A percentile compares a stretch with the other conserved stretches of the same genome.
phyloP scores from a whole-genome alignment of 2,797 vertebrate species.

The Catharus ustulatus region DNA sequence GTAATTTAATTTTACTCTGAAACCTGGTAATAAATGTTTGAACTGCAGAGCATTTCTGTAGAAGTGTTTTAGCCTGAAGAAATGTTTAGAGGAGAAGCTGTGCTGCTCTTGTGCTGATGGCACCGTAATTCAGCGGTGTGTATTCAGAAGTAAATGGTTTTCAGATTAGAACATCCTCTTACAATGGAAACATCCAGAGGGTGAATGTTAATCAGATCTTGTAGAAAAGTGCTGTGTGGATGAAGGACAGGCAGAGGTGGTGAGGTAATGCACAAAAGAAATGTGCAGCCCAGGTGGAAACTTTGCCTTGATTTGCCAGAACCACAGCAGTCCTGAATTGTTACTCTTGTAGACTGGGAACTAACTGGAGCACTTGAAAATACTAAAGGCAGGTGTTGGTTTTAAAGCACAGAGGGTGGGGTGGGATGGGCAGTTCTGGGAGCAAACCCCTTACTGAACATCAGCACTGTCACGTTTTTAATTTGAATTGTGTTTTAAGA shows the following conservation, averaged over 20 bases:
- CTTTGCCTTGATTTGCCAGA: neutral
- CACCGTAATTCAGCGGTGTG: neutral
- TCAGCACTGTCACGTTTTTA: neutral
- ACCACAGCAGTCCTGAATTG: neutral
- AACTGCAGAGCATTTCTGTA: neutral
- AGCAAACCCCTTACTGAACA: neutral
- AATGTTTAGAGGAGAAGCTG: slow-evolving; percentile 25
- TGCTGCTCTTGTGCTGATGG: neutral
- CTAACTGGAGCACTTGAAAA: neutral
- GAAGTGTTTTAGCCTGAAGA: neutral
- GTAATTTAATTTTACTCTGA: slow-evolving; percentile 28
- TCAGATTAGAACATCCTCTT: slow-evolving; percentile 33
- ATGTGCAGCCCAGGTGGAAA: neutral
- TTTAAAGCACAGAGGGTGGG: neutral
- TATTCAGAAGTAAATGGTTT: slow-evolving; percentile 46
- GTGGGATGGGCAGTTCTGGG: neutral
- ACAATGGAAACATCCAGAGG: neutral
- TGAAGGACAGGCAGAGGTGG: neutral
- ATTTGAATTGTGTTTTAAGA: neutral
- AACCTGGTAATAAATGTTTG: slow-evolving; percentile 16
- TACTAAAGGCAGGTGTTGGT: neutral
- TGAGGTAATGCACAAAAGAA: neutral
- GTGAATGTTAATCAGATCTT: neutral
- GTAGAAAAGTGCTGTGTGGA: neutral
- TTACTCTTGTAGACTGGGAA: neutral